phyloP scores from a whole-genome alignment of 2,888 invertebrate species.

The Platycheirus albimanus region DNA sequence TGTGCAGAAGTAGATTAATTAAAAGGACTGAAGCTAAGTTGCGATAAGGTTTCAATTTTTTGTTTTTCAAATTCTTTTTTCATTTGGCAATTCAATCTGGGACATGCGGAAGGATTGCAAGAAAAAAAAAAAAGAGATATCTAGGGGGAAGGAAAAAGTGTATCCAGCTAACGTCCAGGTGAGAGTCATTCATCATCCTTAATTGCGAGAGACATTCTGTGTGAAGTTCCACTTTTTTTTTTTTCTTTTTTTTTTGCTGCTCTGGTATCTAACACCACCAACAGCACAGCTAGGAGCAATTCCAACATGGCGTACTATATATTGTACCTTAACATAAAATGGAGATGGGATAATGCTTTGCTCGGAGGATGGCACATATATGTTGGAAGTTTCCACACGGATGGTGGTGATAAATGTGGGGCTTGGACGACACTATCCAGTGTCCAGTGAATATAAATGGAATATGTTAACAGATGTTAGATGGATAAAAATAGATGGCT shows the following conservation, averaged over 20 bases:
- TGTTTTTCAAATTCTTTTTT: not conserved
- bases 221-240: slow-evolving; percentile 18
- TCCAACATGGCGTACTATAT: not conserved
- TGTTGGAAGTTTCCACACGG: slow-evolving; percentile 51
- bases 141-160: not conserved
- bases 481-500: slow-evolving; percentile 34
- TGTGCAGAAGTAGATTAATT: slow-evolving; percentile 6
- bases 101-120: slow-evolving; percentile 12
- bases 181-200: slow-evolving; percentile 70
- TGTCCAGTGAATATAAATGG: slow-evolving; percentile 64
- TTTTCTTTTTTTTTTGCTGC: not conserved
- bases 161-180: slow-evolving; percentile 41
- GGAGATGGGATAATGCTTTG: slow-evolving; percentile 20
- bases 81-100: slow-evolving; percentile 14
- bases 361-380: slow-evolving; percentile 44
- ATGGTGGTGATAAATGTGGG: slow-evolving; percentile 58
- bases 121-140: not conserved
- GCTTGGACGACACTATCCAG: slow-evolving; percentile 10
- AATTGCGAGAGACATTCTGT: slow-evolving; percentile 62
- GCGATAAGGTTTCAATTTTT: slow-evolving; percentile 24
- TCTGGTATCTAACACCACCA: slow-evolving; percentile 2
- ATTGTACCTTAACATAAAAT: too few relatives aligned
- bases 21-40: slow-evolving; percentile 26
- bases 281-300: not conserved
- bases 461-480: slow-evolving; percentile 68